Evolutionary conservation across 1,140 invertebrate species (phyloP), one percentile per base, ranked within the genome.

Genomic region (Hylaeus anthracinus): DNA sequence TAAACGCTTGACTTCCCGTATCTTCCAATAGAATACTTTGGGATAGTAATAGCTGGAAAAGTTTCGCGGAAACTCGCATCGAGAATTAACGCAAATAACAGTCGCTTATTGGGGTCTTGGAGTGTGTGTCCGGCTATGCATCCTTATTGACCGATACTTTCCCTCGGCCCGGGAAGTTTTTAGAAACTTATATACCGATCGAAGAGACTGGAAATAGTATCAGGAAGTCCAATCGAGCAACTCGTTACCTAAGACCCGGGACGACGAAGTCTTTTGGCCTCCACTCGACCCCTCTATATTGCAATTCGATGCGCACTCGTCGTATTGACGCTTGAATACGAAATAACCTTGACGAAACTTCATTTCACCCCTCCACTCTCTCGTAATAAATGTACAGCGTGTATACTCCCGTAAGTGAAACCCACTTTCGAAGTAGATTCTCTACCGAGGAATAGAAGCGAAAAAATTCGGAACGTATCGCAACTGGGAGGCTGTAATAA

Each of bases 11-110:
- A 61, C 72, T 37, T 56, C 48, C 15, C 12, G 64, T 48, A 10
- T 67, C 56, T 43, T 26, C 48, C 39, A 3, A 37, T 58, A 15
- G 48, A 69, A 71, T 65, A 71, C 37, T 60, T 26, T 41, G n/a
- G 39, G 58, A 77, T 45, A 76, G 72, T 81, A 73, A 64, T 69
- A 81, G 72, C 37, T 53, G 53, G 10, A 73, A 86, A 86, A 70
- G 85, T 86, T 74, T 37, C 26, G 26, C 26, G 26, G 12, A 37
- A 78, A 73, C 60, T 66, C 53, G 51, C 80, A 60, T 73, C 71
- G 69, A 85, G 87, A 77, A 88, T 86, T 88, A 88, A 85, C 63
- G 75, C 81, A 86, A 89, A 90, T 84, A 90, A 88, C 84, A 84
- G 77, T 63, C 77, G 74, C 65, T 90, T 90, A 90, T 90, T 87